These are phyloP conservation scores for Tyto alba DNA, from an alignment of 2,113 vertebrate genomes.

Conservation along the genomic window DNA sequence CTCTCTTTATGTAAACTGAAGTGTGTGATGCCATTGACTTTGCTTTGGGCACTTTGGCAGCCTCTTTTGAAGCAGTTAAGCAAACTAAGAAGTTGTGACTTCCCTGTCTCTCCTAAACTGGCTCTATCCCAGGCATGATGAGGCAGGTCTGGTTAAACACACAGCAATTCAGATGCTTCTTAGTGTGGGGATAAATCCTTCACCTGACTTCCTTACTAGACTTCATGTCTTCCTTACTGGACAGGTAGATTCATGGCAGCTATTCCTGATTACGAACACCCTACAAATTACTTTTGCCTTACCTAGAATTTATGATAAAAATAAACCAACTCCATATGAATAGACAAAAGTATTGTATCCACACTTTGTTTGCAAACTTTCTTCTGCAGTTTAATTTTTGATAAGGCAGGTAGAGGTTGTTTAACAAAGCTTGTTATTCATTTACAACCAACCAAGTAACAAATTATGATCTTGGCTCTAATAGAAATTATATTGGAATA, in stretches of 20 bases:
- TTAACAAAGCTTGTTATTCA: neutral
- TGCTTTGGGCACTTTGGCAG: neutral
- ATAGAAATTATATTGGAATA: neutral
- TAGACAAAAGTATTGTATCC: neutral
- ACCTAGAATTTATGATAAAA: neutral
- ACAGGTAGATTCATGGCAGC: neutral
- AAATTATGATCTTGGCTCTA: neutral
- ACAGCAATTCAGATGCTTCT: neutral
- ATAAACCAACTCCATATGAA: neutral
- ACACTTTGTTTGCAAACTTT: neutral
- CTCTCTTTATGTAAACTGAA: neutral
- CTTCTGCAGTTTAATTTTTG: neutral
- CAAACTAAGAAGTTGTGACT: neutral
- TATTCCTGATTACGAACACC: neutral
- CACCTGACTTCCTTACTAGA: neutral
- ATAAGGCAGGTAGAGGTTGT: neutral
- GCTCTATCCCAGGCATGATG: neutral
- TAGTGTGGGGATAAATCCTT: neutral
- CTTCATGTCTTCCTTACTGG: neutral
- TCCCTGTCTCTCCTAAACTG: neutral
- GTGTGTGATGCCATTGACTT: neutral
- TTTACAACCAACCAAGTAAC: neutral
- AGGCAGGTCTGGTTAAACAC: neutral
- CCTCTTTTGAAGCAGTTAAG: neutral
- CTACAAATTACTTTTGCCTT: neutral